Percentiles rank a stretch among this genome's conserved stretches.
Evolutionary conservation across 2,797 vertebrate species (phyloP).

Genomic region (Champsocephalus esox): DNA sequence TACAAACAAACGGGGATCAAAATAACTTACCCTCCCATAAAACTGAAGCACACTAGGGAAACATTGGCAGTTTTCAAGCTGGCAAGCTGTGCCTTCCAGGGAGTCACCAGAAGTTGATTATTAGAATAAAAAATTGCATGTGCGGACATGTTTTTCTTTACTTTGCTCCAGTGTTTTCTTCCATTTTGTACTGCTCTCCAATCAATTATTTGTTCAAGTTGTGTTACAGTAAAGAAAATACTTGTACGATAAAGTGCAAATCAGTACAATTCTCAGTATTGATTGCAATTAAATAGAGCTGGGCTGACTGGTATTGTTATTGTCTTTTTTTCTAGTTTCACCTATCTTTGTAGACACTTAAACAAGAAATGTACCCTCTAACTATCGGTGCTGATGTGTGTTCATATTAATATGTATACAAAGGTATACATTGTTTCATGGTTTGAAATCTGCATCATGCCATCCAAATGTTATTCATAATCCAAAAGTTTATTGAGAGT

Average conservation of each 20-base stretch:
- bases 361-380: background rate
- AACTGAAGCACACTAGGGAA: slow-evolving; percentile 33
- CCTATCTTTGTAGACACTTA: background rate
- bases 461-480: background rate
- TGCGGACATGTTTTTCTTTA: background rate
- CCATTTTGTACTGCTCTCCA: background rate
- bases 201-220: background rate
- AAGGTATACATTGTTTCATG: background rate
- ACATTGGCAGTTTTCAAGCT: slow-evolving; percentile 41
- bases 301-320: background rate
- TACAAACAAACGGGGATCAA: slow-evolving; percentile 58
- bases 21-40: slow-evolving; percentile 54
- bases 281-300: background rate
- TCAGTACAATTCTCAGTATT: background rate
- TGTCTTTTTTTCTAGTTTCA: background rate
- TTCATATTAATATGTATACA: background rate
- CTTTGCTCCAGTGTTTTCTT: background rate
- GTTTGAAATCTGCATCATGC: background rate
- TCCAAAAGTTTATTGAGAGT: background rate
- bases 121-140: slow-evolving; percentile 33
- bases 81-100: slow-evolving; percentile 11
- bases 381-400: background rate
- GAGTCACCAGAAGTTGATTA: slow-evolving; percentile 31
- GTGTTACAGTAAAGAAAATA: background rate
- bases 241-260: background rate